Evolutionary conservation across 2,113 vertebrate genomes (phyloP), one percentile per base, ranked within the genome.

Genomic region (Falcunculus frontatus): DNA sequence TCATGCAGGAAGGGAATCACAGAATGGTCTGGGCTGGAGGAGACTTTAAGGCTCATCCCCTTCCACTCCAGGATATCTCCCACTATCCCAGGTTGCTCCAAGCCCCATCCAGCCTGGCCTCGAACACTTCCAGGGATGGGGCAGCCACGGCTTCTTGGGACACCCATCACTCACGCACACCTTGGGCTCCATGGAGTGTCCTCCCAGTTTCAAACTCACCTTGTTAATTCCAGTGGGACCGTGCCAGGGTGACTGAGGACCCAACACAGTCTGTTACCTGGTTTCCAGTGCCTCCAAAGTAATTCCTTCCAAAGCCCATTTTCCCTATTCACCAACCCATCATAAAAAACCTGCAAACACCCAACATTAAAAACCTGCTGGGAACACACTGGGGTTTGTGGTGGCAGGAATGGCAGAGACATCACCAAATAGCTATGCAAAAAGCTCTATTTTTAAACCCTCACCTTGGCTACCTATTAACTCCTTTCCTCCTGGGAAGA

Each of bases 381-480:
- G 82, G 93, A 93, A 37, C 33, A 6, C 68, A 7, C 46, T 2
- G 75, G 95, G 84, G 30, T 91, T 49, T 75, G 87, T 44, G 44
- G 96, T 76, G 21, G 85, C 90, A 70, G 52, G 37, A 12, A 29
- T 64, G 93, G 67, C 88, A 64, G 88, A 97, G 69, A 95, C 96
- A 90, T 97, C 96, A 97, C 96, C 88, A 44, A 89, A 84, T 41
- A 87, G 69, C 78, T 91, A 96, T 97, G 94, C 90, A 50, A 25
- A 70, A 73, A 75, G 83, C 93, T 95, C 95, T 97, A 97, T 96
- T 95, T 98, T 97, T 94, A 89, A 87, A 94, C 83, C 87, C 57
- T 59, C 3, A 7, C 92, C 95, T 94, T 88, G 92, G 89, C 93
- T 94, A 94, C 96, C 96, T 94, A 60, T 89, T 64, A 96, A 84